Conservation (phyloP, 2,888 invertebrate genomes). For the Trachelus stipa region DNA sequence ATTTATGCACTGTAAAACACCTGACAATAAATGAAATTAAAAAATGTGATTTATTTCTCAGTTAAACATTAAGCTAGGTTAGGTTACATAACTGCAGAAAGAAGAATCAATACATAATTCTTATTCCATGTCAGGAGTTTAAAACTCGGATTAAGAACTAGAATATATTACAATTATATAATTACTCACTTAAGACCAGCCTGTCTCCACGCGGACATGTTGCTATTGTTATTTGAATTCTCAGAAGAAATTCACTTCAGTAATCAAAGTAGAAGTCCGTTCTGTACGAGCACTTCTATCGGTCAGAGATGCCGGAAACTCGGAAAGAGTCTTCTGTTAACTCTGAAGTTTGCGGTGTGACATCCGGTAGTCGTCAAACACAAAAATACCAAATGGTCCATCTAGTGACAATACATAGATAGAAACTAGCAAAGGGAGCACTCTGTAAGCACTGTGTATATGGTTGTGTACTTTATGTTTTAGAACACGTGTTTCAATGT, state of each 20-base stretch:
- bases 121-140: conserved; percentile 12
- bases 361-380: too few relatives aligned
- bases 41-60: neutral
- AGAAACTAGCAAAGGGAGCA: too few relatives aligned
- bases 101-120: conserved; percentile 13
- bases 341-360: too few relatives aligned
- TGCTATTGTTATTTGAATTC: conserved; percentile 31
- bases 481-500: too few relatives aligned
- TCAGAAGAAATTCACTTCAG: too few relatives aligned
- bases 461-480: neutral
- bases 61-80: conserved; percentile 14
- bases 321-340: too few relatives aligned
- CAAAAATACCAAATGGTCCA: too few relatives aligned
- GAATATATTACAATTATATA: neutral
- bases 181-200: conserved; percentile 83
- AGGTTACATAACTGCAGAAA: conserved; percentile 25
- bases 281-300: too few relatives aligned
- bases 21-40: neutral
- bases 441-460: neutral
- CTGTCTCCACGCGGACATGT: conserved; percentile 87
- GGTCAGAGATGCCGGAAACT: too few relatives aligned
- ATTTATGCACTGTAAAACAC: neutral
- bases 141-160: neutral
- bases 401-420: too few relatives aligned
- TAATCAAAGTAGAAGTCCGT: too few relatives aligned